Conservation (phyloP, 2,797 vertebrate species). For the Argentina silus region DNA sequence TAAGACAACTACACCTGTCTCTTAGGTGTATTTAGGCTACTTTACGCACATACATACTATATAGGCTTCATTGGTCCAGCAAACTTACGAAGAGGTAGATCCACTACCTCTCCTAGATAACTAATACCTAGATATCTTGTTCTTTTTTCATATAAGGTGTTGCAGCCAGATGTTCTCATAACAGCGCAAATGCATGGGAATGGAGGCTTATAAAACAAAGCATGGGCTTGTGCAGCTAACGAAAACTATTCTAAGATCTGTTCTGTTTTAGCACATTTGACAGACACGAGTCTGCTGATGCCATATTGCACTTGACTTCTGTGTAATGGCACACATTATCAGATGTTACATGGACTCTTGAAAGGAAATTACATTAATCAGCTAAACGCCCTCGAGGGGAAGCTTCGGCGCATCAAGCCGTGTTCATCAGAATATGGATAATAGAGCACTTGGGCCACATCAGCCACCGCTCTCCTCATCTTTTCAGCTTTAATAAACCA, state of each 20-base stretch:
- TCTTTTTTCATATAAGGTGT: too few species aligned
- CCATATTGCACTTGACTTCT: constrained; percentile 89
- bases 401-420: constrained; percentile 74
- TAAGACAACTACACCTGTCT: too few species aligned
- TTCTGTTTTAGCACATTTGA: constrained; percentile 70
- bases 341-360: constrained; percentile 92
- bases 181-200: too few species aligned
- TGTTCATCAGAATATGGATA: constrained; percentile 89
- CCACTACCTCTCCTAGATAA: too few species aligned
- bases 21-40: too few species aligned
- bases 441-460: constrained; percentile 89
- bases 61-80: too few species aligned
- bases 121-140: too few species aligned
- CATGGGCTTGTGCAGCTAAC: constrained; percentile 26
- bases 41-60: too few species aligned
- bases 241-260: constrained; percentile 45
- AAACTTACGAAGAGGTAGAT: too few species aligned
- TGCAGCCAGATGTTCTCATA: too few species aligned
- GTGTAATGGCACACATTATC: constrained; percentile 94
- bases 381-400: constrained; percentile 87
- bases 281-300: constrained; percentile 79
- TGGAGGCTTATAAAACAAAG: too few species aligned
- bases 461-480: constrained; percentile 72
- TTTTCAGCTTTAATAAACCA: constrained; percentile 79
- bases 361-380: constrained; percentile 92